Base-by-base conservation (phyloP, 1,140 invertebrate genomes). In the Habropoda laboriosa region DNA sequence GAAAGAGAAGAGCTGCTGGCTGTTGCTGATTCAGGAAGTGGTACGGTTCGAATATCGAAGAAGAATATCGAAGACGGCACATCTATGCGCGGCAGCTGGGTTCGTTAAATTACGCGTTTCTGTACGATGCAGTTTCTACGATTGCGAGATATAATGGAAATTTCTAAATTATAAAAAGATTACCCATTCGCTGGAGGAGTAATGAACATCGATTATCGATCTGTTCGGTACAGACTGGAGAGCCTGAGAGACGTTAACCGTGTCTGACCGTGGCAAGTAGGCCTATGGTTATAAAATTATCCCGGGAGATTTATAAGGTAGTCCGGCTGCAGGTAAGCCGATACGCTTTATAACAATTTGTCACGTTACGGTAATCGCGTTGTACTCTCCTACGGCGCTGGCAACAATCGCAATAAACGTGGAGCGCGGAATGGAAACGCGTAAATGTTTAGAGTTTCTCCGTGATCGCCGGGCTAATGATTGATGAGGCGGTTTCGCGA, bases 391-490 rank as follows among this genome's bases (percentile, higher is more conserved):
- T 1, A n/a, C 40, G 38, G 42, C 64, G 32, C 42, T n/a, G 27
- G 45, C 55, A 78, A 51, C 75, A 58, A 78, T 78, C 45, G 75
- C 55, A 13, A n/a, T n/a, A 38, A 58, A 32, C 75, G 42, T 49
- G 64, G 30, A 13, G 32, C 35, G 18, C n/a, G 51, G 27, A 38
- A 47, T 71, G 18, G 66, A 70, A 71, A 60, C 55, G 75, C 75
- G 75, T 42, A 70, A 78, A 71, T 49, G 66, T 71, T 78, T 71
- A 16, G 66, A 58, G n/a, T 76, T 57, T 78, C 53, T 38, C 55
- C 55, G 66, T n/a, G n/a, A 78, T 71, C 66, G 55, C 24, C 16
- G 55, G n/a, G 24, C 21, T 51, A 71, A 78, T 78, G 75, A 78
- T 78, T 61, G 75, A 78, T 71, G 66, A 78, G 18, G 55, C 55